Evolutionary conservation across 2,797 vertebrate species (phyloP), one percentile per base, ranked within the genome.

Genomic region (Mormyrus proboscirostris): DNA sequence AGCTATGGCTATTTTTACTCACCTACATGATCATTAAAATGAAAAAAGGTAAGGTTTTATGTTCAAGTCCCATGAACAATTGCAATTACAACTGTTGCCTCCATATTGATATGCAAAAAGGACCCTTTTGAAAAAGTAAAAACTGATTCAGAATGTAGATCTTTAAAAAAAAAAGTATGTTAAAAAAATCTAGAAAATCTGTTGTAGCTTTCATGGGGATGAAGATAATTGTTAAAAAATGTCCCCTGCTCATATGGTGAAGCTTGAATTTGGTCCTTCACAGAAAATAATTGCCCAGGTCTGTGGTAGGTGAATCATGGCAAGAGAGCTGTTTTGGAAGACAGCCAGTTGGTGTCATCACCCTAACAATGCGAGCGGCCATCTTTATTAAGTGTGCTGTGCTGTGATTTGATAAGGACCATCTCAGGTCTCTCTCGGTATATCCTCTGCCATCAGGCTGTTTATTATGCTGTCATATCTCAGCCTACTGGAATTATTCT

Each of bases 391-490:
- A 82, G 6, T 19, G 16, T 82, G 41, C 41, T 44, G 41, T 82
- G 76, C 76, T 44, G 47, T 47, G 76, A 82, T 82, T 82, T 82
- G 76, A 41, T 73, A 73, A 47, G 76, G 76, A 22, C 41, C 47
- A 19, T 47, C 41, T 82, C 41, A 47, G 76, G 76, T 82, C 76
- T 47, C 19, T n/a, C 76, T 47, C 38, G 0, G 76, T 82, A 47
- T 47, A 82, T 82, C 33, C 29, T 9, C 16, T 47, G 19, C 41
- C 76, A n/a, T 38, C 2, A 0, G 16, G 16, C 19, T 82, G 38
- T 44, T 82, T 82, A n/a, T 82, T 82, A 44, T 82, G 16, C 76
- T 82, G 76, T n/a, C 76, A n/a, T 44, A 76, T 16, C 73, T 79
- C 41, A 47, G 38, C 38, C 16, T 82, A 1, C 76, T 47, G 76